A percentile compares a stretch with the other conserved stretches of the same genome.
These are phyloP conservation scores for Dicranocentrus wangi DNA, from an alignment of 2,888 invertebrate species.

Conservation along the genomic window DNA sequence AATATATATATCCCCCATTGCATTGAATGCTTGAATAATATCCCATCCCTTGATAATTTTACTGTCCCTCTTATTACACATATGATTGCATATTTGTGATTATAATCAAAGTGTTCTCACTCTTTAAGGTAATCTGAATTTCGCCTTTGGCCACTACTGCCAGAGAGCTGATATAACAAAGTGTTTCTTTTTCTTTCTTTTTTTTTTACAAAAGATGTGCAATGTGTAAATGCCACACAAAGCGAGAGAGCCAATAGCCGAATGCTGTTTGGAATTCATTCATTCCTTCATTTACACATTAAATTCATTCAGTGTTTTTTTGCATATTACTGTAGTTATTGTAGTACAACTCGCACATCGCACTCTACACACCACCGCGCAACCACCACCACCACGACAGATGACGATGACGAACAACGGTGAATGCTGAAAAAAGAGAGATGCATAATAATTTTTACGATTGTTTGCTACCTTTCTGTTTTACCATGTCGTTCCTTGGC, in stretches of 20 bases:
- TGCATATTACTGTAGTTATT: too few relatives aligned
- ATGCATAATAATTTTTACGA: not conserved
- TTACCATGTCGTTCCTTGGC: constrained; percentile 39
- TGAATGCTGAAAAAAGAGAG: too few relatives aligned
- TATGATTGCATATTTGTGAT: too few relatives aligned
- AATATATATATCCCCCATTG: not conserved
- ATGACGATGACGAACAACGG: too few relatives aligned
- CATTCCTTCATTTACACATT: not conserved
- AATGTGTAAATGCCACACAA: not conserved
- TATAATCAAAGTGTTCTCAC: not conserved
- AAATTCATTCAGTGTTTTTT: not conserved
- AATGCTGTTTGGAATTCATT: not conserved
- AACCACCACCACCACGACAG: too few relatives aligned
- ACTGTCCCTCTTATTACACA: too few relatives aligned
- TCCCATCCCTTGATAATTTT: too few relatives aligned
- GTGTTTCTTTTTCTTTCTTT: too few relatives aligned
- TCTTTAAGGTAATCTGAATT: not conserved
- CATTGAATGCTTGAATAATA: too few relatives aligned
- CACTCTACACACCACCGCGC: not conserved
- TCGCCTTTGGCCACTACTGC: too few relatives aligned
- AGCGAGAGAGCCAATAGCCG: not conserved
- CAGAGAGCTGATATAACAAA: not conserved
- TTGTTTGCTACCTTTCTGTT: not conserved
- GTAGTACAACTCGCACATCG: not conserved
- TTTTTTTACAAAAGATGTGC: not conserved